Evolutionary conservation across 1,140 invertebrate species (phyloP).

Genomic region (Anthonomus grandis): DNA sequence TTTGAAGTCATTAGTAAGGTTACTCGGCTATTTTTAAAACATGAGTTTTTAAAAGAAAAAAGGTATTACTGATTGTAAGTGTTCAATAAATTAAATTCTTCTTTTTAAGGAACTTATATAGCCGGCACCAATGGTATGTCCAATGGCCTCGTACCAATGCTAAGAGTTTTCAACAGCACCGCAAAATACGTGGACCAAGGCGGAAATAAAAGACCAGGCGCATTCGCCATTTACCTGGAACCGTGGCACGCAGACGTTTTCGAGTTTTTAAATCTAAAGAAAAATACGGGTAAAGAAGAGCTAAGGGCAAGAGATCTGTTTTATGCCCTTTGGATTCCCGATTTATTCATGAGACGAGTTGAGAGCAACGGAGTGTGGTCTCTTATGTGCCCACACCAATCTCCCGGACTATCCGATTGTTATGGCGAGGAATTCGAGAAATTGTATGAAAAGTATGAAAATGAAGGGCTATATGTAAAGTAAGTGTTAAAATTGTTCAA

Average conservation of each 20-base stretch:
- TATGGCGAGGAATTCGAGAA: constrained; percentile 95
- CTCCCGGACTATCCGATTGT: constrained; percentile 83
- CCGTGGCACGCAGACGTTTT: constrained; percentile 99
- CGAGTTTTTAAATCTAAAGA: constrained; percentile 58
- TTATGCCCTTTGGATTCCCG: constrained; percentile 97
- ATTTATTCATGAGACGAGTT: constrained; percentile 97
- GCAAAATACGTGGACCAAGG: constrained; percentile 98
- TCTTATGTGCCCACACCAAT: constrained; percentile 95
- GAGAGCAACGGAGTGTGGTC: constrained; percentile 86
- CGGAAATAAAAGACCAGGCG: constrained; percentile 96
- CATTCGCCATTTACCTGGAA: constrained; percentile 98
- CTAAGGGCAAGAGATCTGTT: constrained; percentile 93
- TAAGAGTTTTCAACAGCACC: constrained; percentile 94
- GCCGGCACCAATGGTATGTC: constrained; percentile 93
- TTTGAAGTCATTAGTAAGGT: no score
- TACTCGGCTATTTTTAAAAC: no score
- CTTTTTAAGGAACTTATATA: constrained; percentile 69
- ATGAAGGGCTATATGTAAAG: constrained; percentile 15
- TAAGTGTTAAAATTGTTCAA: no score
- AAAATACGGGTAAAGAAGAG: constrained; percentile 71
- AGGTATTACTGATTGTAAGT: not conserved
- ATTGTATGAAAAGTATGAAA: constrained; percentile 87
- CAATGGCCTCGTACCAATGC: constrained; percentile 97
- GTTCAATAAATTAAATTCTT: not conserved
- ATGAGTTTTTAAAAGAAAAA: no score